phyloP scores from a whole-genome alignment of 2,888 invertebrate species.

The Holacanthella duospinosa region DNA sequence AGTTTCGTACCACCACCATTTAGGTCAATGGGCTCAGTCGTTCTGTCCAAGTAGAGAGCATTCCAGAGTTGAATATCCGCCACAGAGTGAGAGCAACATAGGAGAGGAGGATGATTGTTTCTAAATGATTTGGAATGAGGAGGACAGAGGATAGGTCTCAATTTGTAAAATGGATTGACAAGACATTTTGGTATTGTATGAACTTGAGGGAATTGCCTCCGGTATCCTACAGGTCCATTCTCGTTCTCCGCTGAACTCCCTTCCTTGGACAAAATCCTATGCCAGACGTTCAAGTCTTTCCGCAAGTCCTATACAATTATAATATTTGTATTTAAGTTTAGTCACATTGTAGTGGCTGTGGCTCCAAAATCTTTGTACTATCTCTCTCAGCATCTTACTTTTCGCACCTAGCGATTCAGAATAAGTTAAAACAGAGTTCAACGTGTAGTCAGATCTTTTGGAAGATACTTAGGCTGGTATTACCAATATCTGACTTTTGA shows the following conservation, averaged over 20 bases:
- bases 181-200: constrained; percentile 17
- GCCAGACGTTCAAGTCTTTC: constrained; percentile 29
- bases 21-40: constrained; percentile 13
- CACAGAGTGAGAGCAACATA: constrained; percentile 24
- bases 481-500: too few relatives aligned
- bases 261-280: constrained; percentile 26
- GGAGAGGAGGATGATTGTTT: constrained; percentile 9
- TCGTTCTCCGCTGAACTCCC: background rate
- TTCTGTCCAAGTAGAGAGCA: constrained; percentile 25
- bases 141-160: constrained; percentile 23
- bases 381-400: too few relatives aligned
- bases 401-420: too few relatives aligned
- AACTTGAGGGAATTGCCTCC: constrained; percentile 1
- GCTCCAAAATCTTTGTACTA: too few relatives aligned
- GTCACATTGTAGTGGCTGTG: too few relatives aligned
- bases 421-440: too few relatives aligned
- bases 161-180: constrained; percentile 28
- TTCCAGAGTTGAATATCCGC: constrained; percentile 30
- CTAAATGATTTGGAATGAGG: constrained; percentile 8
- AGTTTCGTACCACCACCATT: constrained; percentile 13
- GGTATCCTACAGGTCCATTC: background rate
- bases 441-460: too few relatives aligned
- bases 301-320: constrained; percentile 19
- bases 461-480: too few relatives aligned
- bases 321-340: background rate